A percentile compares a stretch with the other conserved stretches of the same genome.
phyloP scores from a whole-genome alignment of 2,888 invertebrate species.

The Resseliella maxima region DNA sequence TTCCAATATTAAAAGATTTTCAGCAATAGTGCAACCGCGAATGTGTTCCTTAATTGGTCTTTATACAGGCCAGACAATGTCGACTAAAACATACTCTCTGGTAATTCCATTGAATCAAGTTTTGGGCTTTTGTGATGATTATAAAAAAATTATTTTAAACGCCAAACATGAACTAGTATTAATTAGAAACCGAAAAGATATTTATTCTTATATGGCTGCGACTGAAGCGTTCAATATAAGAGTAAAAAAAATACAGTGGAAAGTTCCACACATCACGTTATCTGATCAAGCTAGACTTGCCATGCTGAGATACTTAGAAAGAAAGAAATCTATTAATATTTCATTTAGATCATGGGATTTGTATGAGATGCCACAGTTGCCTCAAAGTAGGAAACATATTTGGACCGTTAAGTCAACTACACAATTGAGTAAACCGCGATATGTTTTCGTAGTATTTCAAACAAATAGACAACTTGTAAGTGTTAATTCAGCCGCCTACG shows the following conservation, averaged over 20 bases:
- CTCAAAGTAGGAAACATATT: slow-evolving; percentile 60
- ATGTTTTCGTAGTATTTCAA: slow-evolving; percentile 64
- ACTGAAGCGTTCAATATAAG: background rate
- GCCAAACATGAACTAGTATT: background rate
- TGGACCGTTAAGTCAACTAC: slow-evolving; percentile 63
- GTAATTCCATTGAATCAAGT: background rate
- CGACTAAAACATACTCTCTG: background rate
- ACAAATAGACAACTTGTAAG: slow-evolving; percentile 62
- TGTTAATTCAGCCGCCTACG: slow-evolving; percentile 59
- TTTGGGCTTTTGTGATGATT: background rate
- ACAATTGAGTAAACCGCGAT: slow-evolving; percentile 64
- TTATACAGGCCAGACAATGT: background rate
- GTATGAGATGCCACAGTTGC: background rate
- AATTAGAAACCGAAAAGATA: background rate
- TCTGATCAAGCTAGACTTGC: background rate
- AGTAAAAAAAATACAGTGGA: background rate
- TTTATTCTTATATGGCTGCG: background rate
- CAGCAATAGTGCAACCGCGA: background rate
- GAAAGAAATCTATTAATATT: background rate
- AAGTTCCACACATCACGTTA: background rate
- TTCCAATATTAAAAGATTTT: background rate
- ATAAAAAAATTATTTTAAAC: background rate
- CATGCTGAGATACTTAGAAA: background rate
- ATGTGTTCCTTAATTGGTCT: background rate
- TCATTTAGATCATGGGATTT: background rate